phyloP scores from a whole-genome alignment of 2,888 invertebrate genomes.

The Pteria penguin region DNA sequence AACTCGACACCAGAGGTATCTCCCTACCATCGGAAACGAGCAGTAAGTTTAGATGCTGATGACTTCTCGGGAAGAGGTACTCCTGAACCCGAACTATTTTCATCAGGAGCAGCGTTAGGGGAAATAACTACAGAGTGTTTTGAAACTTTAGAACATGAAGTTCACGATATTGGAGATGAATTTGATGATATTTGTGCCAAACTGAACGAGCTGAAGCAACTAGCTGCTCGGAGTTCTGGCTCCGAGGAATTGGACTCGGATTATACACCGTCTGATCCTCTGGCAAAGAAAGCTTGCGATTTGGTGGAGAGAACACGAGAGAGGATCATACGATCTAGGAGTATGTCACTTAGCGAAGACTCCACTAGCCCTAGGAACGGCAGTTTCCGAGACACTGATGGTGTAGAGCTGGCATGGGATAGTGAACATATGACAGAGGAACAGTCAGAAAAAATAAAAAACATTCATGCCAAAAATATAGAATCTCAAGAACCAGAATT shows the following conservation, averaged over 20 bases:
- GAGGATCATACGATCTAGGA: conserved; percentile 50
- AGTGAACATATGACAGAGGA: conserved; percentile 21
- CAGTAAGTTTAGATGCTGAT: conserved; percentile 57
- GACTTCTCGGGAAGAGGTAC: conserved; percentile 52
- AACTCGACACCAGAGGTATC: conserved; percentile 60
- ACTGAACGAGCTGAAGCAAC: conserved; percentile 61
- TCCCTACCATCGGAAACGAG: conserved; percentile 45
- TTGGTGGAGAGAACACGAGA: conserved; percentile 48
- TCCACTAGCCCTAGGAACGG: conserved; percentile 22
- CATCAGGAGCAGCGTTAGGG: conserved; percentile 46
- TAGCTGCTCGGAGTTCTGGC: conserved; percentile 34
- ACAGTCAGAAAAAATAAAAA: neutral
- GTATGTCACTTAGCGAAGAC: conserved; percentile 32
- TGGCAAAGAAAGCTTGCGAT: conserved; percentile 39
- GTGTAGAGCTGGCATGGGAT: conserved; percentile 70
- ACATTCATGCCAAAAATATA: neutral
- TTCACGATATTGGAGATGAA: conserved; percentile 70
- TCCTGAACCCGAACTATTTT: conserved; percentile 60
- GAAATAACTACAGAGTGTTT: conserved; percentile 59
- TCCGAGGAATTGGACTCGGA: conserved; percentile 25
- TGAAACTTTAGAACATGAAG: conserved; percentile 62
- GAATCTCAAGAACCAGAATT: neutral
- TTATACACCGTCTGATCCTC: conserved; percentile 34
- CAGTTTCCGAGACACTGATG: conserved; percentile 32
- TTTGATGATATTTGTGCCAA: conserved; percentile 68